Conservation (phyloP, 1,140 invertebrate genomes). For the Rhizoglyphus robini region DNA sequence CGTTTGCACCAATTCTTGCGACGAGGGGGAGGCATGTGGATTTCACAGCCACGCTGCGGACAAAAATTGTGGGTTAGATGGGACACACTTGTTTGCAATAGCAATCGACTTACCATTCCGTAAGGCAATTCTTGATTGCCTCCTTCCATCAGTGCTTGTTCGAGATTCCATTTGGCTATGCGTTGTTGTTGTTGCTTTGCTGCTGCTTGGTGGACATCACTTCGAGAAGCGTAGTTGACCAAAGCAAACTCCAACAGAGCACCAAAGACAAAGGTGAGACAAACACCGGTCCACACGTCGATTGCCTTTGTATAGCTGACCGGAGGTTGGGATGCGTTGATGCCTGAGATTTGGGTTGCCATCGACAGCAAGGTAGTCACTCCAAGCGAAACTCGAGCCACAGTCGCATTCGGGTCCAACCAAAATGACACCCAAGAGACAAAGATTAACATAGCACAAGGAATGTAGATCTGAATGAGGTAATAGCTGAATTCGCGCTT, state of each 20-base stretch:
- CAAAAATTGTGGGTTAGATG: background rate
- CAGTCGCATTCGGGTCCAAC: conserved; percentile 40
- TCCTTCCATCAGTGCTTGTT: background rate
- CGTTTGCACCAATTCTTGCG: conserved; percentile 66
- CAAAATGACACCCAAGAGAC: conserved; percentile 46
- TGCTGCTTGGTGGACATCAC: conserved; percentile 73
- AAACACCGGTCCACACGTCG: conserved; percentile 94
- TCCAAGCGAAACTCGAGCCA: conserved; percentile 37
- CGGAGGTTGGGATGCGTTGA: conserved; percentile 88
- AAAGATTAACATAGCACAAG: conserved; percentile 42
- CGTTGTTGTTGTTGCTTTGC: conserved; percentile 63
- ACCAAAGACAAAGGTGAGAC: conserved; percentile 89
- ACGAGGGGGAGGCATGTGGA: conserved; percentile 16
- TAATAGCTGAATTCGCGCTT: conserved; percentile 39
- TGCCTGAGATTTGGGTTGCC: conserved; percentile 51
- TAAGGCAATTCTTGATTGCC: background rate
- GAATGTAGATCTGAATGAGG: conserved; percentile 39
- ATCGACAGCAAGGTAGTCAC: conserved; percentile 43
- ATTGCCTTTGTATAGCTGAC: conserved; percentile 95
- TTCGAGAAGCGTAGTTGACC: conserved; percentile 89
- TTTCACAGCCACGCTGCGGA: conserved; percentile 21
- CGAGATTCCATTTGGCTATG: conserved; percentile 15
- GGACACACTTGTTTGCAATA: background rate
- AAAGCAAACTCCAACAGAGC: conserved; percentile 88
- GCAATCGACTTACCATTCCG: conserved; percentile 5